These are phyloP conservation scores for Gari tellinella DNA, from an alignment of 2,888 invertebrate genomes.

Conservation along the genomic window DNA sequence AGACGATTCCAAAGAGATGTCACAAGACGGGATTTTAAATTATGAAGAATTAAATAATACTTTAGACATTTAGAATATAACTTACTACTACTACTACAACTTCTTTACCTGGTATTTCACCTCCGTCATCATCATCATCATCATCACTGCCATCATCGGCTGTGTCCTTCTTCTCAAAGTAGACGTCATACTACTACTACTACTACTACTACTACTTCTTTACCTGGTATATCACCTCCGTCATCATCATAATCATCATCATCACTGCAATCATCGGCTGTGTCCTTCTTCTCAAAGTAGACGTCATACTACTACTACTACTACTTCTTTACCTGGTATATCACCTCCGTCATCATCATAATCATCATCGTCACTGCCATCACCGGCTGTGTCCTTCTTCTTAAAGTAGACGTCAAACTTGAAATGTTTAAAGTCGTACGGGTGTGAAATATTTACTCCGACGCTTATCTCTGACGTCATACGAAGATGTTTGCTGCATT, in stretches of 20 bases:
- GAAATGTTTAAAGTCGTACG: too few species aligned
- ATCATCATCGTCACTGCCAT: too few species aligned
- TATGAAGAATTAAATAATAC: conserved; percentile 6
- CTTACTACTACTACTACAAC: conserved; percentile 11
- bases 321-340: conserved; percentile 5
- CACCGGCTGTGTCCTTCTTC: too few species aligned
- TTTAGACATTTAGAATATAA: conserved; percentile 3
- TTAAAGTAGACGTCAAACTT: too few species aligned
- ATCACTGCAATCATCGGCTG: too few species aligned
- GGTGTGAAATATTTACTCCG: too few species aligned
- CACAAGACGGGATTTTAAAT: conserved; percentile 4
- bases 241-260: too few species aligned
- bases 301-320: conserved; percentile 19
- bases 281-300: conserved; percentile 11
- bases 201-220: conserved; percentile 20
- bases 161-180: conserved; percentile 14
- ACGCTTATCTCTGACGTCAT: too few species aligned
- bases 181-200: conserved; percentile 14
- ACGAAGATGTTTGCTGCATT: too few species aligned
- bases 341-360: background rate
- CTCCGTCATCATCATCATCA: conserved; percentile 12
- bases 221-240: conserved; percentile 13
- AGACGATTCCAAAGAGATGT: too few species aligned
- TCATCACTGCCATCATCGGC: conserved; percentile 15
- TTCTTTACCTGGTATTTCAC: conserved; percentile 11